Evolutionary conservation across 1,140 invertebrate genomes (phyloP), one percentile per base, ranked within the genome.

Genomic region (Lithobius niger): DNA sequence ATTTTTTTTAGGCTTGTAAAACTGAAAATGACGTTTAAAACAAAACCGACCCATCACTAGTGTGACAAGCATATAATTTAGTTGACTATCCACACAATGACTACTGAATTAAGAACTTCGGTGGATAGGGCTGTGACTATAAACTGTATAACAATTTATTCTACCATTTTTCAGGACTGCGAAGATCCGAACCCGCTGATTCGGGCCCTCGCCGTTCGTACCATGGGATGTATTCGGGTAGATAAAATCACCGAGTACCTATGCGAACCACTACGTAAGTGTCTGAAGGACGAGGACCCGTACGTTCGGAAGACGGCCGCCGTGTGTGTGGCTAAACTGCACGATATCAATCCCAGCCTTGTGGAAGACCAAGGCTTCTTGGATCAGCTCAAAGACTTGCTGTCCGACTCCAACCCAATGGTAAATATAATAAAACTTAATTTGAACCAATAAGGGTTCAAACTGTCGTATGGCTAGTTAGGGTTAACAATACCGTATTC

Each of bases 351-450:
- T 64, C 86, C 95, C 13, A 84, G 86, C 61, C 81, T 99, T 67
- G 97, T 98, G 3, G 93, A 97, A 71, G 93, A 97, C 64, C 88
- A 99, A 78, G 97, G 96, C 15, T 99, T 99, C 71, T 76, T 99
- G 36, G 96, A 99, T 71, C 88, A 96, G 62, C 73, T 99, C 15
- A 95, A 94, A 55, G 96, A 99, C 73, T 74, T 99, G 28, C 72
- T 99, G 6, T 97, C 92, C 22, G 97, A 99, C 73, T 98, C 95
- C 0, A 99, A 99, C 77, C 97, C 97, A n/a, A 99, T 99, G 97
- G 96, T 86, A 73, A 63, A 62, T 62, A 27, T 40, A n/a, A n/a
- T n/a, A n/a, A n/a, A n/a, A n/a, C n/a, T n/a, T n/a, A n/a, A n/a
- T n/a, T n/a, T n/a, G n/a, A n/a, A n/a, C n/a, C n/a, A n/a, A n/a